phyloP scores from a whole-genome alignment of 53 echinoderm and acorn worm genomes.

The Luidia sarsii region DNA sequence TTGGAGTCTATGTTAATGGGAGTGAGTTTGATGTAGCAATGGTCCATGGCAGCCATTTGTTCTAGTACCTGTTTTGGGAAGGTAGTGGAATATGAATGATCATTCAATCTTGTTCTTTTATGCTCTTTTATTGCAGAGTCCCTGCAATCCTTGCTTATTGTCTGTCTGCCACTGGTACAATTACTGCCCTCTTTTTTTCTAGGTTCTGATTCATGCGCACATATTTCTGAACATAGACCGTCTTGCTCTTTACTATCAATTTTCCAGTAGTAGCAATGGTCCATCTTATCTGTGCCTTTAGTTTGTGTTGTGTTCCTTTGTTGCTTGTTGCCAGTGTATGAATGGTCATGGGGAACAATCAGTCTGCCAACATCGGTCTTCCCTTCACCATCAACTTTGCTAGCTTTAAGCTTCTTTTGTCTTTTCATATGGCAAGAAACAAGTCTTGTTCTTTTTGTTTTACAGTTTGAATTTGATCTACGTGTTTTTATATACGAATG shows the following conservation, averaged over 20 bases:
- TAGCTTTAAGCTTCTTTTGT: no score
- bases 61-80: slow-evolving; percentile 4
- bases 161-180: no score
- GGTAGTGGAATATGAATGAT: slow-evolving; percentile 24
- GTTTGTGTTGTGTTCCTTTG: background rate
- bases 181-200: no score
- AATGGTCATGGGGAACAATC: slow-evolving; percentile 14
- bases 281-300: slow-evolving; percentile 3
- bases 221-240: no score
- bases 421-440: background rate
- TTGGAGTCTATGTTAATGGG: background rate
- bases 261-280: slow-evolving; percentile 45
- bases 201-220: no score
- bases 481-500: slow-evolving; percentile 23
- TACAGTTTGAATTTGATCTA: background rate
- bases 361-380: background rate
- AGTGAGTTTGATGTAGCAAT: slow-evolving; percentile 29
- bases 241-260: background rate
- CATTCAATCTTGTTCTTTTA: background rate
- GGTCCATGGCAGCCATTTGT: slow-evolving; percentile 33
- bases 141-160: background rate
- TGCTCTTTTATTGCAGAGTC: background rate
- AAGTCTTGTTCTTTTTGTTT: background rate
- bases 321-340: slow-evolving; percentile 12
- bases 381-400: background rate